phyloP scores from a whole-genome alignment of 1,140 invertebrate species.

The Brachionus plicatilis region DNA sequence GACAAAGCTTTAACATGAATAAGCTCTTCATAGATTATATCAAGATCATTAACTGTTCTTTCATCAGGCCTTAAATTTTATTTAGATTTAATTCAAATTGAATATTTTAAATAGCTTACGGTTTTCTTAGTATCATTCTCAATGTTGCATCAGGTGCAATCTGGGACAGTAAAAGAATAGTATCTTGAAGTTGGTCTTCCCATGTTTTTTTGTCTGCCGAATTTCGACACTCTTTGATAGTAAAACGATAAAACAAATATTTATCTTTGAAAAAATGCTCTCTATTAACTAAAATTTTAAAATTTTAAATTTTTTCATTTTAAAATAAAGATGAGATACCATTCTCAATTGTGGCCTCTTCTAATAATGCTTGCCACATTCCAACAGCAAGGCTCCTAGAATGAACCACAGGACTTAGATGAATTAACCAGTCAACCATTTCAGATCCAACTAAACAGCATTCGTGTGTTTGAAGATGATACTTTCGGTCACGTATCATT shows the following conservation, averaged over 20 bases:
- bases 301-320: no score
- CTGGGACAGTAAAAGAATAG: slow-evolving; percentile 64
- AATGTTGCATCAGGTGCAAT: slow-evolving; percentile 70
- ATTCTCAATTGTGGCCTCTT: slow-evolving; percentile 72
- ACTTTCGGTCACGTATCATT: slow-evolving; percentile 63
- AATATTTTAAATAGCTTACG: slow-evolving; percentile 60
- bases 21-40: slow-evolving; percentile 77
- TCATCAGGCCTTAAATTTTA: slow-evolving; percentile 63
- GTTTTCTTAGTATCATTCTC: slow-evolving; percentile 73
- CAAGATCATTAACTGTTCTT: slow-evolving; percentile 70
- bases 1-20: slow-evolving; percentile 74
- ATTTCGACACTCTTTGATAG: slow-evolving; percentile 60
- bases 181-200: slow-evolving; percentile 62
- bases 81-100: slow-evolving; percentile 41
- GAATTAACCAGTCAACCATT: slow-evolving; percentile 72
- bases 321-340: slow-evolving; percentile 58
- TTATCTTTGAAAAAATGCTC: slow-evolving; percentile 78
- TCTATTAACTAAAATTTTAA: slow-evolving; percentile 60
- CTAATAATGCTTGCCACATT: slow-evolving; percentile 77
- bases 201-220: slow-evolving; percentile 51
- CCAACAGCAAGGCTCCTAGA: slow-evolving; percentile 69
- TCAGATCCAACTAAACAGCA: slow-evolving; percentile 63
- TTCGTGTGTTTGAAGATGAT: slow-evolving; percentile 57
- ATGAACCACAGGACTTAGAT: slow-evolving; percentile 52
- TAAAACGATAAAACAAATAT: slow-evolving; percentile 74